A percentile compares a stretch with the other conserved stretches of the same genome.
Evolutionary conservation across 2,113 vertebrate species (phyloP).

Genomic region (Barbus barbus): DNA sequence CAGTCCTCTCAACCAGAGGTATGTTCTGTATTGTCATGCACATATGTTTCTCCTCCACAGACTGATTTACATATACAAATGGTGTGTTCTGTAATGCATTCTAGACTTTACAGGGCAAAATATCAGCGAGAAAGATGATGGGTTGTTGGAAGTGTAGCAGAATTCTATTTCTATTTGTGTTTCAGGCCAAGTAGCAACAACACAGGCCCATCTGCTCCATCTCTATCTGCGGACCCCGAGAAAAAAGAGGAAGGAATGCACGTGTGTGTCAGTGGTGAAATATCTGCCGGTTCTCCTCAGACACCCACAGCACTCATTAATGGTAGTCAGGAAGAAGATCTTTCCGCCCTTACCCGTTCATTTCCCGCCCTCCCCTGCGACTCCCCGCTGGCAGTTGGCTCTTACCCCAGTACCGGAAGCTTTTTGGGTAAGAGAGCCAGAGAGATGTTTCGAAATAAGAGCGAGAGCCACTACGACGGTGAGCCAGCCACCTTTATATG

Average conservation of each 20-base stretch:
- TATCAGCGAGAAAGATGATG: not conserved
- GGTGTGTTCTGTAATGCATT: not conserved
- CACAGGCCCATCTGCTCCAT: constrained; percentile 22
- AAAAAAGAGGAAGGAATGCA: constrained; percentile 32
- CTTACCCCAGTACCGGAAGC: constrained; percentile 83
- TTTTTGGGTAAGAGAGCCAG: constrained; percentile 90
- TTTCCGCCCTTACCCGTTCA: constrained; percentile 56
- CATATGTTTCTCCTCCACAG: not conserved
- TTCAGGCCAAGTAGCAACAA: constrained; percentile 52
- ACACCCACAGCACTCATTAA: constrained; percentile 58
- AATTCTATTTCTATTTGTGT: not conserved
- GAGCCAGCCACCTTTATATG: constrained; percentile 66
- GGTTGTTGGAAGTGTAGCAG: not conserved
- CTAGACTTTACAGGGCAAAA: not conserved
- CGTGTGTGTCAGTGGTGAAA: constrained; percentile 47
- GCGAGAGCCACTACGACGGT: constrained; percentile 83
- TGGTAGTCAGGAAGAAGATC: constrained; percentile 69
- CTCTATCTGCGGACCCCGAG: constrained; percentile 24
- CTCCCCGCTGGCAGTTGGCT: constrained; percentile 81
- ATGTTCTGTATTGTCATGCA: not conserved
- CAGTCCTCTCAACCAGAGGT: constrained; percentile 47
- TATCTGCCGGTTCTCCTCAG: constrained; percentile 51
- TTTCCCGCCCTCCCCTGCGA: constrained; percentile 58
- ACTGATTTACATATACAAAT: not conserved
- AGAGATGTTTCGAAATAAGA: constrained; percentile 87